Evolutionary conservation across 2,888 invertebrate species (phyloP), one percentile per base, ranked within the genome.

Genomic region (Tricholauxania praeusta): DNA sequence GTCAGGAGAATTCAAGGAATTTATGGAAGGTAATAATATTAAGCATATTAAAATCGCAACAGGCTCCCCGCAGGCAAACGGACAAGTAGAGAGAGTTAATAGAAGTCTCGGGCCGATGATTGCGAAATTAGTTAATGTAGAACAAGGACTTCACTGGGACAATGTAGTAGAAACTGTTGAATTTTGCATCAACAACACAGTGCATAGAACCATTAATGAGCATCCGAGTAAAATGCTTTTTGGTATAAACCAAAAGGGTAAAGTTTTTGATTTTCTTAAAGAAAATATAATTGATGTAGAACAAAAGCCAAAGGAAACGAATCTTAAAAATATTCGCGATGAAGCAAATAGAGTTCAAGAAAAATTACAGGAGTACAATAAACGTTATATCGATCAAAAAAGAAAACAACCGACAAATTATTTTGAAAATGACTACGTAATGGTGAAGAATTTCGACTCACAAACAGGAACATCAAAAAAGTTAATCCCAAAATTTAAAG

Each of bases 111-210:
- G 49, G 2, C 64, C 64, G 3, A 64, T 19, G 57, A 32, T 57
- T n/a, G 68, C 68, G 49, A 64, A 64, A 49, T 8, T 22, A 12
- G 12, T 64, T 2, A 19, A 15, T 22, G 48, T 32, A 22, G 22
- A 49, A 7, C 19, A 48, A 39, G 14, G 15, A 63, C n/a, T 22
- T 22, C 15, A 39, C 47, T 62, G 39, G 62, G 14, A 64, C 12
- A 49, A n/a, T 6, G 51, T 62, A 5, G 12, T 74, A 7, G 73
- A 70, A 12, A 53, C 39, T 8, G 70, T 71, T 55, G 74, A 74
- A n/a, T 48, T 63, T 62, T 19, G 51, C 15, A 12, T 74, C 1
- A 76, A 76, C 28, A 74, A 73, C 22, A 22, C 22, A 2, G n/a
- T 52, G 3, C 66, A 66, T 10, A 66, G 19, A 53, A 15, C 66